phyloP scores from a whole-genome alignment of 2,888 invertebrate species.

The Cephus rjabovi region DNA sequence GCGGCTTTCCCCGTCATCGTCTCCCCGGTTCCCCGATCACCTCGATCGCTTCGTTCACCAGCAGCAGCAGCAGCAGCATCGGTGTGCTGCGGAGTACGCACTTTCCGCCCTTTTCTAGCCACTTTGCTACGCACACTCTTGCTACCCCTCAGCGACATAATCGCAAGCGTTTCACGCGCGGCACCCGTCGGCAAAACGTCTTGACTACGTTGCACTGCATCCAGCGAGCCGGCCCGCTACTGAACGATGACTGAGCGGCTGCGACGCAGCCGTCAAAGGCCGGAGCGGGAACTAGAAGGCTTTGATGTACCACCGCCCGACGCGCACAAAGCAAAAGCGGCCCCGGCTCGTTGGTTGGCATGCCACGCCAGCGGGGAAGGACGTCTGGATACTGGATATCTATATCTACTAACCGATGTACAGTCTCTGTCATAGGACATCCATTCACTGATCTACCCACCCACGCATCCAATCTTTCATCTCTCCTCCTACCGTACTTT shows the following conservation, averaged over 20 bases:
- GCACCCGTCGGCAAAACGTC: conserved; percentile 38
- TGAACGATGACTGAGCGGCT: conserved; percentile 65
- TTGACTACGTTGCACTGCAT: conserved; percentile 33
- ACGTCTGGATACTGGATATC: conserved; percentile 26
- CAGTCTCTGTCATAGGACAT: conserved; percentile 1
- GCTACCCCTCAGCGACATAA: conserved; percentile 30
- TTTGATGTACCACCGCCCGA: conserved; percentile 65
- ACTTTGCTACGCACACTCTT: conserved; percentile 40
- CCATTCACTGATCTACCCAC: background rate
- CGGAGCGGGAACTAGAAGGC: conserved; percentile 63
- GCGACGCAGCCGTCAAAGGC: conserved; percentile 65
- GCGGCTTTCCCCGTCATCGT: conserved; percentile 31
- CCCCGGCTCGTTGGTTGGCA: conserved; percentile 60
- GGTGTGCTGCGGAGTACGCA: conserved; percentile 19
- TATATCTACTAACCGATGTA: conserved; percentile 6
- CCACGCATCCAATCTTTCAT: background rate
- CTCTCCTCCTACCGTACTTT: background rate
- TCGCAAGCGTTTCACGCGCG: conserved; percentile 28
- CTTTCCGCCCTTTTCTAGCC: conserved; percentile 37
- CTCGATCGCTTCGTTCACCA: conserved; percentile 17
- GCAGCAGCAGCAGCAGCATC: background rate
- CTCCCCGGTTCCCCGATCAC: background rate
- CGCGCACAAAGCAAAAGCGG: conserved; percentile 64
- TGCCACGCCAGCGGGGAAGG: conserved; percentile 37
- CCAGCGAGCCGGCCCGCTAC: conserved; percentile 49